Base-by-base conservation (phyloP, 2,797 vertebrate species). In the Scomberomorus guttatus region DNA sequence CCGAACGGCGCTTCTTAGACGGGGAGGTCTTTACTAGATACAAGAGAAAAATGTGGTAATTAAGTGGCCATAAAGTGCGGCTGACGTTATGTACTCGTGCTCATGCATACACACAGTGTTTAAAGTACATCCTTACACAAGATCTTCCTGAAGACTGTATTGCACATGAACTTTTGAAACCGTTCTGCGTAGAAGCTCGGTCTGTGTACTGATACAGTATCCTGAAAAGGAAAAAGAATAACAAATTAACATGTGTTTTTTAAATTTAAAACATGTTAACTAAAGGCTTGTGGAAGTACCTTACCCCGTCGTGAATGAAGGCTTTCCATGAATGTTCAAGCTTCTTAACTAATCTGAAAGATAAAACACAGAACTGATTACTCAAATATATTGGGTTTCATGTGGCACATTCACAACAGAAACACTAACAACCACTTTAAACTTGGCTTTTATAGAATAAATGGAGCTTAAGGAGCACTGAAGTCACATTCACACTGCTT, bases 321-420 rank as follows among this genome's bases (percentile, higher is more conserved):
- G 98, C 95, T 84, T 99, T 99, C 98, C 98, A 99, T 0, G 98
- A 98, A 86, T 99, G 98, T 83, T 99, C 98, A 80, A 99, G 91
- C 89, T 94, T 99, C 95, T 99, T 99, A 17, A 95, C 95, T 5
- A 99, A 95, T 87, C 98, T 99, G 90, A 67, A 90, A 88, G 24
- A 88, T 13, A 74, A 72, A 42, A 87, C 3, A 84, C 0, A 50
- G 9, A 1, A 4, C 37, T 17, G 32, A 64, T 84, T 66, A 52
- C n/a, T 39, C 14, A 69, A 44, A 72, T 46, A 12, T 12, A 42
- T 44, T 18, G 57, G 22, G 37, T 62, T 72, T 66, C 11, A 64
- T 6, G 20, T 5, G 13, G 66, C 22, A 59, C 8, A n/a, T 12
- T 72, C 18, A 37, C 1, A 60, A 51, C 18, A 69, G 27, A 63